Percentiles rank a stretch among this genome's conserved stretches.
These are phyloP conservation scores for Pristionchus mayeri DNA, from an alignment of 2,888 invertebrate genomes.

Conservation along the genomic window DNA sequence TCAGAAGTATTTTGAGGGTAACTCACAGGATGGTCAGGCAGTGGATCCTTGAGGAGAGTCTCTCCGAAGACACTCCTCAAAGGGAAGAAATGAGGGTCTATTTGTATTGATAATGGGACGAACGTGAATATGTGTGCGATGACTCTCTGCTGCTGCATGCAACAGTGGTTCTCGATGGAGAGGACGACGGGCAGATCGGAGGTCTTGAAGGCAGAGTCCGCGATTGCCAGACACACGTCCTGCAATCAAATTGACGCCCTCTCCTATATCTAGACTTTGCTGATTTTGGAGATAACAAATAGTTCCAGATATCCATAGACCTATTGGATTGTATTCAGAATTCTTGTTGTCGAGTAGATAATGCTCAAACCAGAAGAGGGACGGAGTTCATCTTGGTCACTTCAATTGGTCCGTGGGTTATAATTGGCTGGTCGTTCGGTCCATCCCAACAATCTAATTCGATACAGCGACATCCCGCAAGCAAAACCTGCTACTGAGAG, in stretches of 20 bases:
- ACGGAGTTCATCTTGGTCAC: conserved; percentile 52
- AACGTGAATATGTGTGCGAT: conserved; percentile 18
- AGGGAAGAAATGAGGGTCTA: background rate
- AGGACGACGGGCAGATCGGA: conserved; percentile 96
- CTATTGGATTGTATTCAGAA: background rate
- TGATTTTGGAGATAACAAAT: too few relatives aligned
- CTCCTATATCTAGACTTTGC: background rate
- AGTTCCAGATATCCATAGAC: too few relatives aligned
- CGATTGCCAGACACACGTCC: conserved; percentile 95
- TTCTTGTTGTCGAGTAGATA: background rate
- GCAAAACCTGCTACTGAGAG: conserved; percentile 81
- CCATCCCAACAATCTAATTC: conserved; percentile 88
- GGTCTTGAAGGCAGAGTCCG: conserved; percentile 98
- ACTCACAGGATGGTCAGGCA: conserved; percentile 65
- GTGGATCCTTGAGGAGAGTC: conserved; percentile 60
- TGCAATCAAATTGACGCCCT: conserved; percentile 63
- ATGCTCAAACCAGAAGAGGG: conserved; percentile 1
- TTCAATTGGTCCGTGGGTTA: conserved; percentile 89
- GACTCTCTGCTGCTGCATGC: conserved; percentile 62
- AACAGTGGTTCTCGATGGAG: conserved; percentile 99
- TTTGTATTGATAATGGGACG: background rate
- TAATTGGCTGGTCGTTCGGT: conserved; percentile 91
- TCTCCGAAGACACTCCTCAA: conserved; percentile 69
- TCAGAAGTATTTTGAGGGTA: background rate
- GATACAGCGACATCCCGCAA: conserved; percentile 80